phyloP scores from a whole-genome alignment of 2,113 vertebrate species.

The Syrrhaptes paradoxus region DNA sequence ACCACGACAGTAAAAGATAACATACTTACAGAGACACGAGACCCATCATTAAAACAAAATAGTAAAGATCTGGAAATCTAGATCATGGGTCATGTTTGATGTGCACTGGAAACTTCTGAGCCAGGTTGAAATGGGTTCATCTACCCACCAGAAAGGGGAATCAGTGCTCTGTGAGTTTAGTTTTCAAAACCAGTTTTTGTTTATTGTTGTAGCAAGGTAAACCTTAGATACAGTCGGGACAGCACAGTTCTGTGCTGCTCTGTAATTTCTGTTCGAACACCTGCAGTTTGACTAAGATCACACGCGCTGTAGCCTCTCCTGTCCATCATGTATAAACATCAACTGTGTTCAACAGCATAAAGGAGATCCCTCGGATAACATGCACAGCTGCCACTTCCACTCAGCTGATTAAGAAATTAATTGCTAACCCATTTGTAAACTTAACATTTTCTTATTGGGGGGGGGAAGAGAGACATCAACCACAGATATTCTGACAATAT shows the following conservation, averaged over 20 bases:
- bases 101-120: background rate
- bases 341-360: background rate
- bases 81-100: background rate
- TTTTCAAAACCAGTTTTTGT: background rate
- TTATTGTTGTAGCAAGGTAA: background rate
- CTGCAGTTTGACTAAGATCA: background rate
- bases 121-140: background rate
- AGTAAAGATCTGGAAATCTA: background rate
- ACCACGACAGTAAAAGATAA: background rate
- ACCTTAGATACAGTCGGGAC: background rate
- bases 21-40: background rate
- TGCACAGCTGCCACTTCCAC: background rate
- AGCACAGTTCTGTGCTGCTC: background rate
- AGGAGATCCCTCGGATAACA: background rate
- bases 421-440: background rate
- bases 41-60: background rate
- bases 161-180: background rate
- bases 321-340: background rate
- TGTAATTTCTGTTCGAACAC: background rate
- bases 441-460: background rate
- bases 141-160: background rate
- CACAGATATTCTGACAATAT: background rate
- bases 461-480: background rate
- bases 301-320: background rate
- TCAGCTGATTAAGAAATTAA: background rate